Conservation (phyloP, 1,140 invertebrate genomes). For the Dreissena polymorpha region DNA sequence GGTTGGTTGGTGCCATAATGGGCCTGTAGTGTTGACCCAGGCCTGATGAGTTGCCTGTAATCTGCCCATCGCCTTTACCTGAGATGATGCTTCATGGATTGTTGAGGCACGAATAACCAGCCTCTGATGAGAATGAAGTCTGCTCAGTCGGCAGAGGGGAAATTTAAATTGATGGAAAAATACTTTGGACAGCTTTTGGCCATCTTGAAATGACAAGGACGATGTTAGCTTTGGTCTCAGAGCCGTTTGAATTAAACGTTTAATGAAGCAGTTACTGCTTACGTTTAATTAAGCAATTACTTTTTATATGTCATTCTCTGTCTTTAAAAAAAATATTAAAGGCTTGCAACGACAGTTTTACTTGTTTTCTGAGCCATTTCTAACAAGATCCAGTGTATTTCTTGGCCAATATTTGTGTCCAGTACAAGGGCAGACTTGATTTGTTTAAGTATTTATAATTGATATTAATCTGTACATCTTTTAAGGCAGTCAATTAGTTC, state of each 20-base stretch:
- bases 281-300: too few relatives aligned
- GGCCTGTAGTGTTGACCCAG: conserved; percentile 34
- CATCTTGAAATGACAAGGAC: conserved; percentile 49
- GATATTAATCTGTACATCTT: too few relatives aligned
- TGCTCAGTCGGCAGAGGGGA: conserved; percentile 20
- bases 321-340: conserved; percentile 51
- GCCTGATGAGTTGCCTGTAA: conserved; percentile 26
- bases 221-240: conserved; percentile 44
- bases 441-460: too few relatives aligned
- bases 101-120: conserved; percentile 28
- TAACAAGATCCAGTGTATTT: conserved; percentile 29
- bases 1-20: conserved; percentile 16
- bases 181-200: conserved; percentile 25
- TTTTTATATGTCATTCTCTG: conserved; percentile 48
- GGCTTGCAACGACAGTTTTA: conserved; percentile 1
- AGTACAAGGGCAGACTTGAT: too few relatives aligned
- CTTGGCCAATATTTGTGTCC: too few relatives aligned
- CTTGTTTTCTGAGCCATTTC: conserved; percentile 40
- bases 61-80: conserved; percentile 33
- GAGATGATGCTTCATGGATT: background rate
- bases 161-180: conserved; percentile 47
- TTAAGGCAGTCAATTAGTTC: too few relatives aligned
- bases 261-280: conserved; percentile 47
- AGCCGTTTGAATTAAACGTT: background rate
- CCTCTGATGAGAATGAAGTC: conserved; percentile 28